Base-by-base conservation (phyloP, 2,888 invertebrate genomes). In the Hypolimnas misippus region DNA sequence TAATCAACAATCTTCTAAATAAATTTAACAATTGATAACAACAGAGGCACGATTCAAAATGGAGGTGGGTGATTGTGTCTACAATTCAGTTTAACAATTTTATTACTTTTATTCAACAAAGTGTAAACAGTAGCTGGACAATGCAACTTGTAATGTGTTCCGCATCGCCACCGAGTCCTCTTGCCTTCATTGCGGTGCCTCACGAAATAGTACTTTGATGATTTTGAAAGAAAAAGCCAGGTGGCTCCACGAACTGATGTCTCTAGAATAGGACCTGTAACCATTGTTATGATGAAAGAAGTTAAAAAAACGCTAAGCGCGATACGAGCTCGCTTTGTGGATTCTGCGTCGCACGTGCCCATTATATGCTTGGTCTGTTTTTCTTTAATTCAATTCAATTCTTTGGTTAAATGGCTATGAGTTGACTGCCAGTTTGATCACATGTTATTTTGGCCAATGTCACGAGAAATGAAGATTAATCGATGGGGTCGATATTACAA, bases 161-260 rank as follows among this genome's bases (percentile, higher is more conserved):
- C 73, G n/a, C 80, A 80, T 62, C 76, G 72, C 78, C 79, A 79
- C 0, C 68, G 62, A 3, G 57, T 64, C n/a, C 50, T 64, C 62
- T 57, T 17, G 1, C 72, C 70, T 2, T 62, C 61, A 2, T 54
- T 67, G 0, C 77, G 70, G 4, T 81, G 79, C 38, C 76, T 72
- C 12, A 76, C 74, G 67, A 76, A 83, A 33, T 72, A 76, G 61
- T 74, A 77, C 2, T 62, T 62, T 1, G 61, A 50, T 0, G 55
- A 40, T 17, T 55, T 50, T 5, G 57, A 40, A 3, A 64, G 19
- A 29, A 56, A 50, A 10, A 70, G 55, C 57, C 62, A 53, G 5
- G 35, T 57, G 1, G 53, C 58, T 0, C 70, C 68, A 0, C 63
- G 56, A 5, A 10, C 17, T 29, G 53, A 61, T 17, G 21, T 66